phyloP scores from a whole-genome alignment of 2,113 vertebrate species.

The Lagopus muta region DNA sequence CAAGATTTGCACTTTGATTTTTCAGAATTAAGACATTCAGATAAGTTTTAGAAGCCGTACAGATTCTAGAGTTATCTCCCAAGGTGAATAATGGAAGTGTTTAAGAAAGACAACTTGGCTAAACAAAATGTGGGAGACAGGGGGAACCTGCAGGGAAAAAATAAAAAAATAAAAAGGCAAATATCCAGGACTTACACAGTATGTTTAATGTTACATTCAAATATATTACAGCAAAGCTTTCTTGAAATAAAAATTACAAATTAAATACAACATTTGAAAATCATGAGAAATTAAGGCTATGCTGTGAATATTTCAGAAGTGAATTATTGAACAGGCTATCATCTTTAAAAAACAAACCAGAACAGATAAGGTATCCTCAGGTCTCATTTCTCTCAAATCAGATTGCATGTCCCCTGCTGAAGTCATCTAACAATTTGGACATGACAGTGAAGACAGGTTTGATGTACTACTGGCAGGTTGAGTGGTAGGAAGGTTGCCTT shows the following conservation, averaged over 20 bases:
- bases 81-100: conserved; percentile 14
- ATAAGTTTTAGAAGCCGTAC: neutral
- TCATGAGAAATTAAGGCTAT: conserved; percentile 19
- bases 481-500: neutral
- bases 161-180: conserved; percentile 16
- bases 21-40: neutral
- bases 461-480: neutral
- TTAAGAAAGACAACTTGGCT: neutral
- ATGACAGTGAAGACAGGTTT: neutral
- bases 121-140: neutral
- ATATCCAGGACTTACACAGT: neutral
- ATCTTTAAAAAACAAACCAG: conserved; percentile 1
- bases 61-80: neutral
- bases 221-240: conserved; percentile 21
- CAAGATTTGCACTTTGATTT: neutral
- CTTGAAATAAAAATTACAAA: conserved; percentile 37
- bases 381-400: neutral
- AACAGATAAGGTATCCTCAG: neutral
- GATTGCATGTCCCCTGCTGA: neutral
- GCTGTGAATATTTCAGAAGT: conserved; percentile 16
- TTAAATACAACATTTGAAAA: conserved; percentile 35
- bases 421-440: neutral
- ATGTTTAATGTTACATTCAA: conserved; percentile 42
- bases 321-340: conserved; percentile 20
- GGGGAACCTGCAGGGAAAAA: neutral